Percentiles rank a stretch among this genome's conserved stretches.
phyloP scores from a whole-genome alignment of 2,113 vertebrate genomes.

The Zapornia atra region DNA sequence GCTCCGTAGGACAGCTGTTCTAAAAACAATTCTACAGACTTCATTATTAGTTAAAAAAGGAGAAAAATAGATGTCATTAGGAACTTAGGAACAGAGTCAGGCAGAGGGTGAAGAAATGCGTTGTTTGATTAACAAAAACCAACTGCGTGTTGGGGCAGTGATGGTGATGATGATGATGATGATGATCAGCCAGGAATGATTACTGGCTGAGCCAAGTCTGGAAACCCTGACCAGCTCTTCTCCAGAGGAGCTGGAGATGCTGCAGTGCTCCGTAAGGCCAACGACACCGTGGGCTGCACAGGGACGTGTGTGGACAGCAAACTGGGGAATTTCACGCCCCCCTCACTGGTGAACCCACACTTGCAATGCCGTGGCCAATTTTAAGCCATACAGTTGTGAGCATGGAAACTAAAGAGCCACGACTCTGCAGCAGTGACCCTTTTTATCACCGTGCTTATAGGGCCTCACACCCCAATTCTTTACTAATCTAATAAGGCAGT shows the following conservation, averaged over 20 bases:
- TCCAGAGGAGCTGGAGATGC: neutral
- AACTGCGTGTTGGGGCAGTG: neutral
- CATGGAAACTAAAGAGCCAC: neutral
- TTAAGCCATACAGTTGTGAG: neutral
- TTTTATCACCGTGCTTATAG: neutral
- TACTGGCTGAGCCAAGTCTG: neutral
- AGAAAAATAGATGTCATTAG: neutral
- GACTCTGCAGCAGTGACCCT: neutral
- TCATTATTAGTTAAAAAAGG: neutral
- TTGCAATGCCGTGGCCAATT: no score
- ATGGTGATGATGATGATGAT: no score
- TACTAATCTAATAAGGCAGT: neutral
- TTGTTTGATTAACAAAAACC: neutral
- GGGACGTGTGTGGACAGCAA: neutral
- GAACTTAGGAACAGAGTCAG: neutral
- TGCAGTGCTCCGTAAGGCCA: neutral
- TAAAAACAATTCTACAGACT: neutral
- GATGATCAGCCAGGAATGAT: no score
- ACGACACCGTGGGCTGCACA: neutral
- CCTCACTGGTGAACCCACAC: neutral
- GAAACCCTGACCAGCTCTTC: neutral
- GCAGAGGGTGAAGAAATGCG: neutral
- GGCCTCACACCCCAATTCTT: neutral
- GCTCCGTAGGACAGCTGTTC: neutral
- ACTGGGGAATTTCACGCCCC: neutral